These are phyloP conservation scores for Podarcis siculus DNA, from an alignment of 2,797 vertebrate species.

Conservation along the genomic window DNA sequence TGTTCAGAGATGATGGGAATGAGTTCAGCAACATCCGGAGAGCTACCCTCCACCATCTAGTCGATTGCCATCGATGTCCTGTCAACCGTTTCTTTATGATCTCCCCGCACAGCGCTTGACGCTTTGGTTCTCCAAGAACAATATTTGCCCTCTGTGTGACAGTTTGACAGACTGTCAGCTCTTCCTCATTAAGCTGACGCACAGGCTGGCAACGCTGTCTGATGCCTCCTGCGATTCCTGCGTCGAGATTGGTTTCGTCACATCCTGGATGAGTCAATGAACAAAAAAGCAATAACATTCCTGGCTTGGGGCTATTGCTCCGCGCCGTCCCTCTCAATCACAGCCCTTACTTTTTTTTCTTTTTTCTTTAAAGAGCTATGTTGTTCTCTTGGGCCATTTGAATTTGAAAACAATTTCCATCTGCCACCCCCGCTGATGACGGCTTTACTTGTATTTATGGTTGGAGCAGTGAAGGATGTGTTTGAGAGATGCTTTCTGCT, in stretches of 20 bases:
- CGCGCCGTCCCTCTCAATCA: neutral
- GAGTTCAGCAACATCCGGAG: no score
- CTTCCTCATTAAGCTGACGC: neutral
- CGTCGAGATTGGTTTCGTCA: neutral
- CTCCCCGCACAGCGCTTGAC: no score
- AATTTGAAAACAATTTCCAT: neutral
- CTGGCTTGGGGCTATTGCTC: neutral
- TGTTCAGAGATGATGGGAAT: no score
- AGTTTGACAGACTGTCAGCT: neutral
- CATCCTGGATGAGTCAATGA: neutral
- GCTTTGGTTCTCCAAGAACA: neutral
- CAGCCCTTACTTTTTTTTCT: neutral
- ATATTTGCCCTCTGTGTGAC: neutral
- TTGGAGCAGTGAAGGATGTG: no score
- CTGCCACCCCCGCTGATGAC: neutral
- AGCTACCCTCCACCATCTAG: neutral
- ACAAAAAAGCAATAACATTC: conserved; percentile 16
- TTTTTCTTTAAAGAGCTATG: neutral
- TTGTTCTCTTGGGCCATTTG: neutral
- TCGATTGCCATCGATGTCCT: neutral
- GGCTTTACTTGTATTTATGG: neutral
- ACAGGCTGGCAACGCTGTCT: neutral
- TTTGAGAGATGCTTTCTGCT: no score
- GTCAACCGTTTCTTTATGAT: neutral
- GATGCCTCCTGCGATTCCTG: neutral